These are phyloP conservation scores for Celastrina argiolus DNA, from an alignment of 2,888 invertebrate species.

Conservation along the genomic window DNA sequence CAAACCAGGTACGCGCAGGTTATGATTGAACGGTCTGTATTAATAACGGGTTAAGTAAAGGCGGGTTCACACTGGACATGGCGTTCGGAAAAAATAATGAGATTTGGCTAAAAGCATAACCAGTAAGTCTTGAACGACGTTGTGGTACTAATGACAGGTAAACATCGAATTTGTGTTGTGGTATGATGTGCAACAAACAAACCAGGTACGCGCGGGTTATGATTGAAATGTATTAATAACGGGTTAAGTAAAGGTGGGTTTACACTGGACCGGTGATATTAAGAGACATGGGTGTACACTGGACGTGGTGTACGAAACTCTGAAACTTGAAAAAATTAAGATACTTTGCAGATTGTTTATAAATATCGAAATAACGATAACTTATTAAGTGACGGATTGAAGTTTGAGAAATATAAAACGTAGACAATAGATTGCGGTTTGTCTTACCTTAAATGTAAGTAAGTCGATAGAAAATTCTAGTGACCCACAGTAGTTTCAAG, in stretches of 20 bases:
- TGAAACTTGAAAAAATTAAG: background rate
- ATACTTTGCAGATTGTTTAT: no score
- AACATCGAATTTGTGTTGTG: constrained; percentile 7
- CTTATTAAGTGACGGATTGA: no score
- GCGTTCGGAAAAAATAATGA: background rate
- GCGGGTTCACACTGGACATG: constrained; percentile 37
- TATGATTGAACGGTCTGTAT: constrained; percentile 73
- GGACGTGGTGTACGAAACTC: constrained; percentile 20
- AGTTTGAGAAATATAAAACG: no score
- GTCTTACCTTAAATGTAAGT: no score
- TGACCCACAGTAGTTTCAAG: no score
- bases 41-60: constrained; percentile 71
- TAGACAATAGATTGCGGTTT: no score
- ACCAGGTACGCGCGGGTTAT: constrained; percentile 71
- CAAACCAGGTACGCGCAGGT: constrained; percentile 71
- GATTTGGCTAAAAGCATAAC: no score
- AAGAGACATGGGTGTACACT: no score
- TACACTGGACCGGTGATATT: no score
- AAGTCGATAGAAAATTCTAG: no score
- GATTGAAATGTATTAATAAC: constrained; percentile 73
- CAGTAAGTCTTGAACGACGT: no score
- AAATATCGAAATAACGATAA: no score
- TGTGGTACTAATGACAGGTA: background rate
- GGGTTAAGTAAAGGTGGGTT: constrained; percentile 64
- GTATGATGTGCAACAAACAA: constrained; percentile 54